Evolutionary conservation across 2,888 invertebrate species (phyloP).

Genomic region (Holacanthella duospinosa): DNA sequence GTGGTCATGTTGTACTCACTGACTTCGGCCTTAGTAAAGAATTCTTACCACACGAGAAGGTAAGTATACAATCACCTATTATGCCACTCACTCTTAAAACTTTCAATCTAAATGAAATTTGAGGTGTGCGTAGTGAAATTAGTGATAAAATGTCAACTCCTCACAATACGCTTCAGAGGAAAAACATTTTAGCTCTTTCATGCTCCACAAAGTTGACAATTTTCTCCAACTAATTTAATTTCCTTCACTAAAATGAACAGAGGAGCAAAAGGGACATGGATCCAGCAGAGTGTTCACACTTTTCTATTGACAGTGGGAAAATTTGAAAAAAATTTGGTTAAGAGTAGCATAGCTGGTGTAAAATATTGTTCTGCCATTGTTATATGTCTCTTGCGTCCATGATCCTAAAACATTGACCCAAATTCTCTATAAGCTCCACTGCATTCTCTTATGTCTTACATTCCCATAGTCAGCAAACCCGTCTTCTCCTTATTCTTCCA

Average conservation of each 20-base stretch:
- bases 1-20: slow-evolving; percentile 90
- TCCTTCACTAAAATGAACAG: neutral
- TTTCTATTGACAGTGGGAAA: too few species aligned
- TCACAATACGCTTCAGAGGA: neutral
- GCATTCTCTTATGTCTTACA: too few species aligned
- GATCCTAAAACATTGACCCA: neutral
- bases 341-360: too few species aligned
- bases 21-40: slow-evolving; percentile 98
- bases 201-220: neutral
- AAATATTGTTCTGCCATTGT: neutral
- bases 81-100: neutral
- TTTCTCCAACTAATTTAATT: neutral
- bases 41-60: slow-evolving; percentile 58
- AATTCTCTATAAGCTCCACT: neutral
- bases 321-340: too few species aligned
- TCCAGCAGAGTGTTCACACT: too few species aligned
- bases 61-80: slow-evolving; percentile 39
- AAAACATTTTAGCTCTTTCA: neutral
- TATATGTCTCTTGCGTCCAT: neutral
- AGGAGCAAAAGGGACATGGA: neutral
- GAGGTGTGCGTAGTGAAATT: too few species aligned
- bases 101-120: neutral
- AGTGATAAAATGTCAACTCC: too few species aligned
- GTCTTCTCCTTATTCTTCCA: too few species aligned
- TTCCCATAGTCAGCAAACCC: too few species aligned